Evolutionary conservation across 1,140 invertebrate species (phyloP).

Genomic region (Trinorchestia longiramus): DNA sequence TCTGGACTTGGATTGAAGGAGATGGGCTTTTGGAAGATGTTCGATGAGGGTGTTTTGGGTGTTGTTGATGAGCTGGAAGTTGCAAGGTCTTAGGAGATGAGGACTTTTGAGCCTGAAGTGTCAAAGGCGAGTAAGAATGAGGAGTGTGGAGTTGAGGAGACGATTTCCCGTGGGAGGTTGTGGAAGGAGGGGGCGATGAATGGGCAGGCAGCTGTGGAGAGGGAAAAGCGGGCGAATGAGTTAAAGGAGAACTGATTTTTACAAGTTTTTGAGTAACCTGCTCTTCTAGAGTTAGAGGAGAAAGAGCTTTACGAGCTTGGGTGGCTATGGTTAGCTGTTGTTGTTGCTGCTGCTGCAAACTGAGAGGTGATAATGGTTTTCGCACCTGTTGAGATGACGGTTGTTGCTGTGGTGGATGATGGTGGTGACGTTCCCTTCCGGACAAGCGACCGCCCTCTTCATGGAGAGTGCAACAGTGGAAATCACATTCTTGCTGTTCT

Average conservation of each 20-base stretch:
- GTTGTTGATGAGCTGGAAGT: conserved; percentile 21
- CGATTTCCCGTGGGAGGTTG: neutral
- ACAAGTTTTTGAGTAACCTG: neutral
- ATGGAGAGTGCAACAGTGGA: conserved; percentile 93
- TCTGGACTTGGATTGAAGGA: conserved; percentile 32
- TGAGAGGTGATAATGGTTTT: conserved; percentile 57
- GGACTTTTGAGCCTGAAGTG: conserved; percentile 34
- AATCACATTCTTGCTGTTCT: conserved; percentile 83
- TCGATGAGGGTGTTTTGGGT: neutral
- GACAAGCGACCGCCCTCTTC: conserved; percentile 85
- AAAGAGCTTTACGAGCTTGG: conserved; percentile 5
- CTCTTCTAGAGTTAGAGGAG: conserved; percentile 24
- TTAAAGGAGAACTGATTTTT: neutral
- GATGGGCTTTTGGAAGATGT: conserved; percentile 27
- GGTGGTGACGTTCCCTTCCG: conserved; percentile 73
- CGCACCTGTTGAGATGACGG: conserved; percentile 55
- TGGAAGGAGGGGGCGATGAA: conserved; percentile 5
- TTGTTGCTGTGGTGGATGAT: conserved; percentile 58
- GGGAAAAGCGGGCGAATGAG: conserved; percentile 1
- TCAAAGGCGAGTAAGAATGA: conserved; percentile 37
- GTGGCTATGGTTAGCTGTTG: conserved; percentile 53
- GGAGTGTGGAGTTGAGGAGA: conserved; percentile 47
- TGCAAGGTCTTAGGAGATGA: conserved; percentile 11
- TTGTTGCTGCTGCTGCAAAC: conserved; percentile 58
- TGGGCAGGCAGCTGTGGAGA: neutral